Base-by-base conservation (phyloP, 2,888 invertebrate genomes). In the Bugula neritina region DNA sequence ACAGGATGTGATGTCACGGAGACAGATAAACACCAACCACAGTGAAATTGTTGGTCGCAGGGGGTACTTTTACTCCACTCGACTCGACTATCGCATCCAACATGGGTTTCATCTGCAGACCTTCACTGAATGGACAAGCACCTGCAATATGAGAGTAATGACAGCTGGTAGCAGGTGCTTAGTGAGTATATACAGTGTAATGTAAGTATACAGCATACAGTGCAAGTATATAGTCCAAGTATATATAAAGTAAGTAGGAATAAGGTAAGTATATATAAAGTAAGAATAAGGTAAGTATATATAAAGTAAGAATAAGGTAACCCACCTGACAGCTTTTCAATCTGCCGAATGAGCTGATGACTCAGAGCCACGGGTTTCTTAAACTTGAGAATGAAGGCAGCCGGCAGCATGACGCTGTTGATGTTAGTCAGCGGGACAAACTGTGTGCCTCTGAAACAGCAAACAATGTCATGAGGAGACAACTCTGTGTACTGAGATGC, bases 351-450 rank as follows among this genome's bases (percentile, higher is more conserved):
- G 52, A 94, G 86, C 10, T 70, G 52, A 17, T 54, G 43, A 27
- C 90, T 89, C 35, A 90, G 86, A 78, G 94, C 93, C 76, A 96
- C 89, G 0, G 95, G 94, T 80, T 91, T 90, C 71, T 91, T 91
- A 70, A 97, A 87, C 74, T 89, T 89, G 73, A 93, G 84, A 1
- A 91, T 91, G 85, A 95, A 97, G 81, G 91, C 92, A 0, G 96
- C 96, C 0, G 95, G 94, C 79, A 97, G 86, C 82, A 91, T 89
- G 63, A 91, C 91, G 76, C 94, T 94, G 86, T 97, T 97, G 77
- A 90, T 89, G 72, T 90, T 89, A 74, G 89, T 91, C 69, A 94
- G 85, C 27, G 89, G 88, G 0, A 92, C 90, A 84, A 93, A 95
- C 0, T 90, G 89, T 0, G 94, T 94, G 58, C 90, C 85, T 77